Conservation (phyloP, 2,888 invertebrate species). For the Dione juno region DNA sequence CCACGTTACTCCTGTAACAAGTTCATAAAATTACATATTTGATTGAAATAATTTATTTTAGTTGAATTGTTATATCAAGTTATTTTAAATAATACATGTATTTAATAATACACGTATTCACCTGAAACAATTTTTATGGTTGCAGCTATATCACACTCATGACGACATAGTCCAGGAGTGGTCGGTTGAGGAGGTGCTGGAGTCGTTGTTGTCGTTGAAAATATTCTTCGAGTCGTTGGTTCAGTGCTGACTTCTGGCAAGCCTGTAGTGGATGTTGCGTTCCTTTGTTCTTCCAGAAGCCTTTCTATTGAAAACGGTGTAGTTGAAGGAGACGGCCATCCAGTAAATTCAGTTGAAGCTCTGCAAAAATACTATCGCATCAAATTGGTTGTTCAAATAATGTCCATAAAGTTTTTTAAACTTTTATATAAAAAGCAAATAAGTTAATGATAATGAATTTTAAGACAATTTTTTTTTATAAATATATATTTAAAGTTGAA, state of each 20-base stretch:
- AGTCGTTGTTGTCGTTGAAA: constrained; percentile 86
- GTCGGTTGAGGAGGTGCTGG: constrained; percentile 89
- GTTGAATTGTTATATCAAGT: background rate
- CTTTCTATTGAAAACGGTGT: constrained; percentile 94
- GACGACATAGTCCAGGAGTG: constrained; percentile 90
- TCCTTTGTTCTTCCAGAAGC: constrained; percentile 86
- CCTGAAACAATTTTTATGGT: constrained; percentile 93
- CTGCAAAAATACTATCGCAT: constrained; percentile 63
- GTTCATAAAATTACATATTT: background rate
- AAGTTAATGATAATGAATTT: no score
- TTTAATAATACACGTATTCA: constrained; percentile 45
- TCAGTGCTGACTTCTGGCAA: constrained; percentile 72
- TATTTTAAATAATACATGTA: background rate
- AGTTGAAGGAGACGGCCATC: constrained; percentile 95
- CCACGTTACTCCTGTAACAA: constrained; percentile 86
- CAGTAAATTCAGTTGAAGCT: constrained; percentile 94
- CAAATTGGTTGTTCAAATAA: background rate
- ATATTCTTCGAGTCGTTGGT: constrained; percentile 78
- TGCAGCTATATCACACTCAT: constrained; percentile 93
- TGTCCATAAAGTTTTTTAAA: no score
- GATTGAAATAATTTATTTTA: background rate
- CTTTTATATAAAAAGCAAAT: background rate
- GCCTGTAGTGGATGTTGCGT: constrained; percentile 84
- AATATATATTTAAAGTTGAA: background rate
- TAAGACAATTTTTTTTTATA: no score